These are phyloP conservation scores for Xestia rhomboidea DNA, from an alignment of 2,888 invertebrate genomes.

Conservation along the genomic window DNA sequence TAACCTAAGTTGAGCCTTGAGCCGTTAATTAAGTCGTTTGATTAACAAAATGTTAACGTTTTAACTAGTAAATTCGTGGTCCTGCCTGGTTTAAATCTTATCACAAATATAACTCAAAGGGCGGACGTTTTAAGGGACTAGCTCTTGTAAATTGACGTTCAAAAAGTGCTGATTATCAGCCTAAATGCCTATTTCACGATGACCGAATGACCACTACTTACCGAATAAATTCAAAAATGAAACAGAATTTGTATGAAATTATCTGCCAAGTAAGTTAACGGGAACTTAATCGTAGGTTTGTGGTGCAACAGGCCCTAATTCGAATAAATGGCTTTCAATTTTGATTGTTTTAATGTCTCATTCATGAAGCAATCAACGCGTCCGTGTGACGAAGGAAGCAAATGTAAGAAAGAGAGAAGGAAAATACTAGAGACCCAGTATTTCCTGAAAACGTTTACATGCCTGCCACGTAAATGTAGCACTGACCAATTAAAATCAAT, in stretches of 20 bases:
- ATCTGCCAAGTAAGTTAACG: too few relatives aligned
- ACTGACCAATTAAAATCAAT: background rate
- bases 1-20: background rate
- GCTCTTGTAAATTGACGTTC: background rate
- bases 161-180: background rate
- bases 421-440: background rate
- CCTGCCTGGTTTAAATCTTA: background rate
- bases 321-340: background rate
- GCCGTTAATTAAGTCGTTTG: slow-evolving; percentile 11
- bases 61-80: background rate
- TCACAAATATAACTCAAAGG: background rate
- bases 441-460: background rate
- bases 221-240: too few relatives aligned
- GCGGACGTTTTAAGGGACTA: background rate
- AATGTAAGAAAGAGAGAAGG: background rate
- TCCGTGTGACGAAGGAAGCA: background rate
- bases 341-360: background rate
- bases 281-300: too few relatives aligned
- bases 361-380: background rate
- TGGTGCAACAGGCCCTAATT: background rate
- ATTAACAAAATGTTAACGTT: background rate
- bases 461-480: background rate
- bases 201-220: too few relatives aligned
- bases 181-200: too few relatives aligned
- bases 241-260: too few relatives aligned